Base-by-base conservation (phyloP, 2,888 invertebrate genomes). In the Drosophila koepferae region DNA sequence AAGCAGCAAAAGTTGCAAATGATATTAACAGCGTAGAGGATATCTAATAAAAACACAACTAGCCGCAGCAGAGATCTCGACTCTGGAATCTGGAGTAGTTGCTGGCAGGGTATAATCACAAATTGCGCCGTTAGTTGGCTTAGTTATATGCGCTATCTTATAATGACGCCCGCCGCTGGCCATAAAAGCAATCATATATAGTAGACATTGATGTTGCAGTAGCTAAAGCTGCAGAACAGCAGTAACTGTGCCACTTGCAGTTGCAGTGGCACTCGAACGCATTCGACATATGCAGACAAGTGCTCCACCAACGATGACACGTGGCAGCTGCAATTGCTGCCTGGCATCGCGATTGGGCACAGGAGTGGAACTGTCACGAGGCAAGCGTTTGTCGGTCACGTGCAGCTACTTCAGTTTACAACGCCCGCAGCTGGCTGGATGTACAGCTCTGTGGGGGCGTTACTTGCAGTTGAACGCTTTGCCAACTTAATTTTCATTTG, bases 251-350 rank as follows among this genome's bases (percentile, higher is more conserved):
- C 80, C 66, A 71, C 75, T 75, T 66, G 48, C 75, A 65, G 43
- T 51, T 59, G 44, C 73, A 61, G 66, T 63, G 76, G 38, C 75
- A 80, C 77, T 77, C 63, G 63, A 80, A 66, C 58, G 62, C 75
- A 51, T 71, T 63, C 80, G 77, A 82, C 89, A 87, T 89, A 87
- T 87, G 85, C 89, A 81, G 85, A 89, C 87, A 89, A 85, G 89
- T 89, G 87, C 80, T 62, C 63, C 69, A 72, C 34, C 53, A 34
- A 6, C 49, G 61, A 65, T 58, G 80, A 69, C 83, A 80, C 86
- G 83, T 82, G 86, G 86, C 78, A 76, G 80, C 43, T 54, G 63
- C 66, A 74, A 77, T 40, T 65, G 65, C 70, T 65, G 51, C 40
- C 48, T 53, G 61, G 48, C 9, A 46, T 14, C 14, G 46, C 8